Evolutionary conservation across 2,113 vertebrate species (phyloP), one percentile per base, ranked within the genome.

Genomic region (Paradisaea rubra): DNA sequence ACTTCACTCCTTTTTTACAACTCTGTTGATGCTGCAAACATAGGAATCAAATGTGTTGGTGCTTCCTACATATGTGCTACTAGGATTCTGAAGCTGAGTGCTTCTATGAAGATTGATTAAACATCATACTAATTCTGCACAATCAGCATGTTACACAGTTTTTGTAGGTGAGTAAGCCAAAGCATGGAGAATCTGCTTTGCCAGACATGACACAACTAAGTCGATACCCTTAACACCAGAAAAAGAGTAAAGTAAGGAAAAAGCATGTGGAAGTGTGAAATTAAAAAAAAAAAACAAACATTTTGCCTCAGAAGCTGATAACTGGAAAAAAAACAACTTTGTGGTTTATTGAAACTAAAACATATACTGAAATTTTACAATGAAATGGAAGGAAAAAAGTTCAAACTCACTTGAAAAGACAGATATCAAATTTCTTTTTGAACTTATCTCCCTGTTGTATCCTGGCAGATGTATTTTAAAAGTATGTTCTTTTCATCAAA

Each of bases 181-280:
- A 91, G 73, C 81, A 53, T 74, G 78, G 78, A 93, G 61, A 91
- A 95, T 89, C 83, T 89, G 12, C 77, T 96, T 95, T 93, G 65
- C 57, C 37, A 5, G 8, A 92, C n/a, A 57, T 79, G 79, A 76
- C 41, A 87, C 44, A 72, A 78, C 31, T 69, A 91, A 95, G n/a
- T 15, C 10, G 57, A 83, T 91, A 72, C 11, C 49, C 57, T 95
- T 93, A 93, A 64, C 28, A 81, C 19, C 3, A 1, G 56, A 63
- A 89, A 89, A 91, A 79, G 17, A 74, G 86, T 92, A 56, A 91
- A 74, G 45, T 71, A 88, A 89, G 77, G 65, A 71, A 96, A 84
- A 96, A 91, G 5, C 45, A 68, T 71, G 47, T 45, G 33, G 15
- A 88, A 81, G 61, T 5, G 3, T 84, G 73, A 94, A 87, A 93